phyloP scores from a whole-genome alignment of 1,140 invertebrate genomes.

The Mycetomoellerius zeteki region DNA sequence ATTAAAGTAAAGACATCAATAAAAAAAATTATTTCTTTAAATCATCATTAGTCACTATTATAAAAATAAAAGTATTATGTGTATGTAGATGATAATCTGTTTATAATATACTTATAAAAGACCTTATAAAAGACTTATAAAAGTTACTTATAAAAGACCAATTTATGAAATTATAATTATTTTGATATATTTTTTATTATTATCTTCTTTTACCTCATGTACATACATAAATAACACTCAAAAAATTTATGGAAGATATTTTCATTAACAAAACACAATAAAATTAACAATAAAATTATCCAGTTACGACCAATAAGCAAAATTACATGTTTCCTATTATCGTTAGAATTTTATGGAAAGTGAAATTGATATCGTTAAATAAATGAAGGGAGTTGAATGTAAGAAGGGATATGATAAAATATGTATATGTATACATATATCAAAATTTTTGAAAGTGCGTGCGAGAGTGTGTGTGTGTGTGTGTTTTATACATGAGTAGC shows the following conservation, averaged over 20 bases:
- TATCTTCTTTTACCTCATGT: background rate
- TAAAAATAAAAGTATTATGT: background rate
- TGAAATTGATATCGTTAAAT: background rate
- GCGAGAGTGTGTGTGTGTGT: background rate
- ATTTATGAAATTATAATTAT: constrained; percentile 1
- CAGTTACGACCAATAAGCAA: background rate
- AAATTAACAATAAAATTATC: background rate
- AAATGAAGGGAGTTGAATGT: background rate
- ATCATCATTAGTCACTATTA: background rate
- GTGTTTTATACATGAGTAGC: background rate
- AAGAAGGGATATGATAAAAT: background rate
- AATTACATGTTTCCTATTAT: background rate
- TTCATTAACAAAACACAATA: constrained; percentile 18
- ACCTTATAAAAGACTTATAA: background rate
- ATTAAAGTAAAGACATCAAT: background rate
- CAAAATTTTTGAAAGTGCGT: background rate
- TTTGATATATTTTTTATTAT: constrained; percentile 5
- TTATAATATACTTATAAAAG: background rate
- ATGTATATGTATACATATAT: background rate
- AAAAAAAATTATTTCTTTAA: background rate
- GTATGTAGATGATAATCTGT: no score
- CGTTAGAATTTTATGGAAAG: background rate
- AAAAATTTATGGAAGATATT: constrained; percentile 13
- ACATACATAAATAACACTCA: no score
- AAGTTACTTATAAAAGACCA: background rate